Percentiles rank a stretch among this genome's conserved stretches.
phyloP scores from a whole-genome alignment of 2,888 invertebrate genomes.

The Calephelis perditalis region DNA sequence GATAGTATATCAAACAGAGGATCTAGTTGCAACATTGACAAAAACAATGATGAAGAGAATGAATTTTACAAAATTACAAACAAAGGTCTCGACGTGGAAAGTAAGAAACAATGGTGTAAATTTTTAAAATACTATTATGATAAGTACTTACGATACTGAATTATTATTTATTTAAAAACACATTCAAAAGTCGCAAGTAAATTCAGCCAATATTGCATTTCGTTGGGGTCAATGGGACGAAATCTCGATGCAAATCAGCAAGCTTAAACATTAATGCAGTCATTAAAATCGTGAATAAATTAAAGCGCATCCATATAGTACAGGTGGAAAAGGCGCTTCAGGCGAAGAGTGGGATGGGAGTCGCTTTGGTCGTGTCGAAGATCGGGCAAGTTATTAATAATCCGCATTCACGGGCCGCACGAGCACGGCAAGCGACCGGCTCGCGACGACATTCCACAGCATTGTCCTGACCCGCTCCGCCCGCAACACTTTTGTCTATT shows the following conservation, averaged over 20 bases:
- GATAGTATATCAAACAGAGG: too few species aligned
- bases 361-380: conserved; percentile 38
- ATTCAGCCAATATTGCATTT: not conserved
- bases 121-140: too few species aligned
- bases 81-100: too few species aligned
- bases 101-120: too few species aligned
- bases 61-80: too few species aligned
- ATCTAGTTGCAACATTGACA: too few species aligned
- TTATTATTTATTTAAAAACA: too few species aligned
- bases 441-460: conserved; percentile 71
- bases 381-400: conserved; percentile 73
- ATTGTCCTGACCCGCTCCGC: conserved; percentile 69
- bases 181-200: too few species aligned
- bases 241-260: conserved; percentile 14
- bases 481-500: conserved; percentile 76
- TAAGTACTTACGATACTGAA: too few species aligned
- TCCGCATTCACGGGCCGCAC: conserved; percentile 72
- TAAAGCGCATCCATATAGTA: conserved; percentile 50
- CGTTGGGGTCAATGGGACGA: not conserved
- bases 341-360: conserved; percentile 57
- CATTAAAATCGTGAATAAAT: conserved; percentile 58
- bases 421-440: conserved; percentile 59
- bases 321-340: conserved; percentile 61
- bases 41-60: too few species aligned
- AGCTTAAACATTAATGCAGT: conserved; percentile 40